These are phyloP conservation scores for Thunnus thynnus DNA, from an alignment of 2,113 vertebrate species.

Conservation along the genomic window DNA sequence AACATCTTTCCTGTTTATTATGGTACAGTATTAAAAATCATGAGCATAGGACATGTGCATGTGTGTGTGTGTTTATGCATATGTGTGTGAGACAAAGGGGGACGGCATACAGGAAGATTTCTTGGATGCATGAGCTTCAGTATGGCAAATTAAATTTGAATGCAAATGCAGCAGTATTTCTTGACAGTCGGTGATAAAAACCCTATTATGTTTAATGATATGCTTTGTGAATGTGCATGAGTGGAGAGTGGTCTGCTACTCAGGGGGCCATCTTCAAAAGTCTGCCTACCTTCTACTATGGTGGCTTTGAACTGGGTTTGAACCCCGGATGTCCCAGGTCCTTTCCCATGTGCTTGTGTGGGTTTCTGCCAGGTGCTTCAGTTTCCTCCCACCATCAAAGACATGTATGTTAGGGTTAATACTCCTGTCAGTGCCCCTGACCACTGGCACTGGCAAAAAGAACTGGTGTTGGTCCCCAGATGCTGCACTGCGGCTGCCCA, in stretches of 20 bases:
- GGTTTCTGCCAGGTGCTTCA: too few species aligned
- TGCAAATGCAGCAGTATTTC: conserved; percentile 88
- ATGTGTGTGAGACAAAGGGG: conserved; percentile 58
- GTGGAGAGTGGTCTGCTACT: conserved; percentile 81
- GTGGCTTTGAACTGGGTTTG: conserved; percentile 44
- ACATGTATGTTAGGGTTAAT: too few species aligned
- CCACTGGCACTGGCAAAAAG: too few species aligned
- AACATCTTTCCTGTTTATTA: conserved; percentile 64
- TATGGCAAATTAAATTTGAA: conserved; percentile 88
- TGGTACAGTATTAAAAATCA: conserved; percentile 67
- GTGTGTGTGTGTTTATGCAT: conserved; percentile 47
- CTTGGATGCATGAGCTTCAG: conserved; percentile 84
- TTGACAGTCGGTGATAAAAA: conserved; percentile 88
- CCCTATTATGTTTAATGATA: conserved; percentile 89
- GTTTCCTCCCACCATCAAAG: too few species aligned
- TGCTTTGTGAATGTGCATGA: conserved; percentile 88
- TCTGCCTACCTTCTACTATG: conserved; percentile 43
- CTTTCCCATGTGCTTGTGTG: too few species aligned
- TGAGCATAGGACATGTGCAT: conserved; percentile 32
- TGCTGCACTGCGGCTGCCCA: too few species aligned
- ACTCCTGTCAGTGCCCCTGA: too few species aligned
- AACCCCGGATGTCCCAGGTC: too few species aligned
- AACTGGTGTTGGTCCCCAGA: too few species aligned
- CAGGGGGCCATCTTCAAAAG: conserved; percentile 68
- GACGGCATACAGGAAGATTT: conserved; percentile 78